Evolutionary conservation across 92 coral and sea anemone species (phyloP).

Genomic region (Heteractis magnifica): DNA sequence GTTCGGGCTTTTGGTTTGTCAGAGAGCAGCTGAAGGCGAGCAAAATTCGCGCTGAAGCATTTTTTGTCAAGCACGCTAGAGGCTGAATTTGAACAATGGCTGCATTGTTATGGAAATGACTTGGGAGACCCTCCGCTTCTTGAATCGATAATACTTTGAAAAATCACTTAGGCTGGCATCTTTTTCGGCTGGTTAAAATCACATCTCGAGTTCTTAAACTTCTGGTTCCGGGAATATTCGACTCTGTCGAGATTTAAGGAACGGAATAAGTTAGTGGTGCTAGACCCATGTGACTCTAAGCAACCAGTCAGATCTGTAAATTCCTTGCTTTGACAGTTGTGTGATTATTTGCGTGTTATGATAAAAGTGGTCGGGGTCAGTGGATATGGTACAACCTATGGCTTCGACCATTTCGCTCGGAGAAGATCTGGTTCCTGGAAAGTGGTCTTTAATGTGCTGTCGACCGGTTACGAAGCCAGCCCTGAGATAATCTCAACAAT

Average conservation of each 20-base stretch:
- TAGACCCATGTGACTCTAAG: constrained; percentile 63
- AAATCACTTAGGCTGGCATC: background rate
- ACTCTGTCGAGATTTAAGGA: constrained; percentile 12
- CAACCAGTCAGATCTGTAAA: constrained; percentile 48
- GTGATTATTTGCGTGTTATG: constrained; percentile 24
- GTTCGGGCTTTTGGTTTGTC: background rate
- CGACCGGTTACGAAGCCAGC: background rate
- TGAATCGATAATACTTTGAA: constrained; percentile 11
- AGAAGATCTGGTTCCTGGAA: constrained; percentile 34
- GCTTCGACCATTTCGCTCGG: constrained; percentile 14
- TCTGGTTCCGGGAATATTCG: background rate
- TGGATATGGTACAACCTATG: constrained; percentile 28
- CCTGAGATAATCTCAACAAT: constrained; percentile 50
- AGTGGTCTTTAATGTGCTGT: constrained; percentile 11
- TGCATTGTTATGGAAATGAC: constrained; percentile 25
- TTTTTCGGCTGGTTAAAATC: background rate
- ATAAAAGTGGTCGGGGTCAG: constrained; percentile 30
- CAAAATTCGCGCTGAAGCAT: background rate
- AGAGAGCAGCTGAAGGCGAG: constrained; percentile 13
- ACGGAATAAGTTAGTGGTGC: constrained; percentile 16
- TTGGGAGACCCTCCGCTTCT: constrained; percentile 1
- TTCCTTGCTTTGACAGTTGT: constrained; percentile 58
- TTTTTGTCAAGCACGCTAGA: constrained; percentile 15
- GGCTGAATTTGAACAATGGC: constrained; percentile 19
- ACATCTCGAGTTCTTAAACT: background rate